Percentiles rank a stretch among this genome's conserved stretches.
Evolutionary conservation across 2,888 invertebrate species (phyloP).

Genomic region (Philaethria dido): DNA sequence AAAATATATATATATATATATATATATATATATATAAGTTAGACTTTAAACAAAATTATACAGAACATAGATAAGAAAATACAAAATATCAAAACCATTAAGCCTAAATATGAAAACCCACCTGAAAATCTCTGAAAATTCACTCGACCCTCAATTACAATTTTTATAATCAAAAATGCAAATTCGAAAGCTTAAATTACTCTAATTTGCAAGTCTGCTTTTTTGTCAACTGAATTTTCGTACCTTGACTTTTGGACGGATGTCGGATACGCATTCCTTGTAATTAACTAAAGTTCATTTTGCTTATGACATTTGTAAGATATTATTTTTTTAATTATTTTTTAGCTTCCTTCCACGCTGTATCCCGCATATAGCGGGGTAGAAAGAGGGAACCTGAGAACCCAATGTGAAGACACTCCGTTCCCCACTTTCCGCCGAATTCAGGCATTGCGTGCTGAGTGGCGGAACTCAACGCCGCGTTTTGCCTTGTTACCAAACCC

Average conservation of each 20-base stretch:
- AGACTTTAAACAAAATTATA: no score
- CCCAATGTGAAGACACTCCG: no score
- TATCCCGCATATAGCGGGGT: no score
- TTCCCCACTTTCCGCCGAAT: no score
- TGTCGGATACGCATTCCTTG: constrained; percentile 16
- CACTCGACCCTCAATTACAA: constrained; percentile 44
- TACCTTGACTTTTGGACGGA: constrained; percentile 34
- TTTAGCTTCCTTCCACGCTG: no score
- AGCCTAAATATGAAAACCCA: constrained; percentile 5
- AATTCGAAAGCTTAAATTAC: constrained; percentile 48
- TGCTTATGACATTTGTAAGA: background rate
- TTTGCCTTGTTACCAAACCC: no score
- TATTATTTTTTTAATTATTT: no score
- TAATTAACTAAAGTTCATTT: constrained; percentile 4
- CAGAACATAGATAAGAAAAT: background rate
- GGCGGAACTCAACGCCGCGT: no score
- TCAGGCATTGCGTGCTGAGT: no score
- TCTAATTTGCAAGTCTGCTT: constrained; percentile 50
- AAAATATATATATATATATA: no score
- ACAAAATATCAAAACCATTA: constrained; percentile 6
- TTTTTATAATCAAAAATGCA: constrained; percentile 55
- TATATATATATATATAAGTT: no score
- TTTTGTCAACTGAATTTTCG: constrained; percentile 45
- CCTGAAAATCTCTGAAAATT: constrained; percentile 34
- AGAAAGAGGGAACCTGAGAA: no score